These are phyloP conservation scores for Muschampia plurimacula DNA, from an alignment of 2,888 invertebrate species.

Conservation along the genomic window DNA sequence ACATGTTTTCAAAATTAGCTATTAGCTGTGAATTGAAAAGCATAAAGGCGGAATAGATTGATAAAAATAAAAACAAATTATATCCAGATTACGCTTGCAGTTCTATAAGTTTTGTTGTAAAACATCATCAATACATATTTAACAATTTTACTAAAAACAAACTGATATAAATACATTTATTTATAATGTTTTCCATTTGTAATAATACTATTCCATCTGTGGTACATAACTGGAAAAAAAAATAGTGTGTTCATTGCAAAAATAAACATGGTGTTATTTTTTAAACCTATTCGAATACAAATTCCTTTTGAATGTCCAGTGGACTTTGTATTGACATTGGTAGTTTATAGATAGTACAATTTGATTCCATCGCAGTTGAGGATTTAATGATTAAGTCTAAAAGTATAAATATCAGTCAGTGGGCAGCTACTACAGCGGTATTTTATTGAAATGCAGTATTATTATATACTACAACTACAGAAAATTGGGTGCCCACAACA, in stretches of 20 bases:
- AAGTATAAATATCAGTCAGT: constrained; percentile 80
- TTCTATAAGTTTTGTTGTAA: background rate
- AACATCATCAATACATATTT: background rate
- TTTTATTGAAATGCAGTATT: constrained; percentile 31
- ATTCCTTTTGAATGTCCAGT: background rate
- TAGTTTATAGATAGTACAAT: background rate
- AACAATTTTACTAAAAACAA: background rate
- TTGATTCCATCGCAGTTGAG: constrained; percentile 10
- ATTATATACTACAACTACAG: constrained; percentile 14
- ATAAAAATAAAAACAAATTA: background rate
- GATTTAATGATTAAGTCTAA: constrained; percentile 64
- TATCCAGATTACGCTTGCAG: background rate
- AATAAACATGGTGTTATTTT: background rate
- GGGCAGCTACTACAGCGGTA: constrained; percentile 59
- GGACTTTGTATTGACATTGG: background rate
- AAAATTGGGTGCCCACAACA: constrained; percentile 30
- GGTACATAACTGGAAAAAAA: background rate
- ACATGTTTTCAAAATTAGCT: no score
- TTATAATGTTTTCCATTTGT: background rate
- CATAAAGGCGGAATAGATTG: constrained; percentile 7
- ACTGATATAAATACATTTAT: background rate
- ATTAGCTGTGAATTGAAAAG: background rate
- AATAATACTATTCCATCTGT: constrained; percentile 1
- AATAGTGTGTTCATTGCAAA: no score
- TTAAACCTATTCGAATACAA: background rate